Base-by-base conservation (phyloP, 1,140 invertebrate genomes). In the Colletes latitarsis region DNA sequence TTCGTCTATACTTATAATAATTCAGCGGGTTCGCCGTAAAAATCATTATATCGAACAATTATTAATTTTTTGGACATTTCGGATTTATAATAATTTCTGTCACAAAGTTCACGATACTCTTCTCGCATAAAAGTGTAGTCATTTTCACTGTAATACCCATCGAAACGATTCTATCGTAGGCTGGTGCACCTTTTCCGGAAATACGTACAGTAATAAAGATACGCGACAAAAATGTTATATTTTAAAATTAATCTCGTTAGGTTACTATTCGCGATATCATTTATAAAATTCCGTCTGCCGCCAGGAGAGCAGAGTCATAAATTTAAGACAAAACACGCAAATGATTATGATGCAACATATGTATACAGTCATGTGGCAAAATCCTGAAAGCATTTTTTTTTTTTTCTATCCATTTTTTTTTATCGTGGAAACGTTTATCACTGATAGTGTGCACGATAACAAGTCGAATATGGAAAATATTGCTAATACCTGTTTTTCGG, bases 91-190 rank as follows among this genome's bases (percentile, higher is more conserved):
- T 49, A 49, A 49, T 8, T 17, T 17, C 5, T 17, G 1, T 17
- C 6, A n/a, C 15, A 57, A 17, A 57, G n/a, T 57, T 57, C n/a
- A n/a, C 53, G 15, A n/a, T n/a, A n/a, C 53, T 57, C 53, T n/a
- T 57, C 53, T 57, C 53, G 17, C 17, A 3, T n/a, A 17, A 21
- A 21, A 68, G 6, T 55, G 12, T 69, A 53, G 43, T 66, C 0
- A 52, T 80, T 80, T 68, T 70, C 74, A 55, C 69, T 58, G 8
- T 82, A 62, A 58, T 55, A 78, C 74, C 78, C 84, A 87, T 87
- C 75, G 70, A 87, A 87, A 86, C 71, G 70, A 87, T 74, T 87
- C 84, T 64, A 52, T 41, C 41, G 81, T 8, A 21, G 70, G 8
- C 6, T 55, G 15, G 46, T 74, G 57, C 39, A 64, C 67, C 62